Evolutionary conservation across 2,888 invertebrate genomes (phyloP).

Genomic region (Malacosoma neustria): DNA sequence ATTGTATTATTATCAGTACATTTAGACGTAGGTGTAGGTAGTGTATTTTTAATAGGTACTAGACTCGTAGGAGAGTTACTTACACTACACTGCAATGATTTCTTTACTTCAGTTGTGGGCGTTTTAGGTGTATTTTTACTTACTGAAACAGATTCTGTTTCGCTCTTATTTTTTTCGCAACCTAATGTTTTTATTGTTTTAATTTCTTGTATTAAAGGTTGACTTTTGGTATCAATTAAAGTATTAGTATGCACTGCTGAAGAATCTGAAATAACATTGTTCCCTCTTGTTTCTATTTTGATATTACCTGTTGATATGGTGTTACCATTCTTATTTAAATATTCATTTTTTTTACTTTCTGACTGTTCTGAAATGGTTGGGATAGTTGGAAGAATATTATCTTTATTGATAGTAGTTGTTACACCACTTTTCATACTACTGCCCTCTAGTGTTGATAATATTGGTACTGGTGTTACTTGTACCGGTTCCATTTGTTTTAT

Average conservation of each 20-base stretch:
- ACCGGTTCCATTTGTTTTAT: slow-evolving; percentile 50
- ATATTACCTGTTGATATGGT: background rate
- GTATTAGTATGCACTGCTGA: background rate
- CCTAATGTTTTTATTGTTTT: background rate
- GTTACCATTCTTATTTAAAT: background rate
- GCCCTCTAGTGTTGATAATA: slow-evolving; percentile 52
- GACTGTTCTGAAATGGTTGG: background rate
- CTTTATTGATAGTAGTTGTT: slow-evolving; percentile 15
- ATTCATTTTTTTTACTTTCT: background rate
- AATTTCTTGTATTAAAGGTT: background rate
- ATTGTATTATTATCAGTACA: background rate
- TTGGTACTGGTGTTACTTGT: slow-evolving; percentile 52
- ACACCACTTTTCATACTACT: slow-evolving; percentile 28
- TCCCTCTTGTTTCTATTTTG: background rate
- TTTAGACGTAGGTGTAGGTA: background rate
- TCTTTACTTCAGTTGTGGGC: background rate
- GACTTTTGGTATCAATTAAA: background rate
- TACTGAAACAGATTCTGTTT: background rate
- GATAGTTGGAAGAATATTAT: slow-evolving; percentile 7
- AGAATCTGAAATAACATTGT: background rate
- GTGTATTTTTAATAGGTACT: background rate
- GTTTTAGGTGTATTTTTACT: background rate
- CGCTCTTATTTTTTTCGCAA: background rate
- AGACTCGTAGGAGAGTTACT: background rate
- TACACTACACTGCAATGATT: background rate